Base-by-base conservation (phyloP, 2,797 vertebrate genomes). In the Alectoris magna region DNA sequence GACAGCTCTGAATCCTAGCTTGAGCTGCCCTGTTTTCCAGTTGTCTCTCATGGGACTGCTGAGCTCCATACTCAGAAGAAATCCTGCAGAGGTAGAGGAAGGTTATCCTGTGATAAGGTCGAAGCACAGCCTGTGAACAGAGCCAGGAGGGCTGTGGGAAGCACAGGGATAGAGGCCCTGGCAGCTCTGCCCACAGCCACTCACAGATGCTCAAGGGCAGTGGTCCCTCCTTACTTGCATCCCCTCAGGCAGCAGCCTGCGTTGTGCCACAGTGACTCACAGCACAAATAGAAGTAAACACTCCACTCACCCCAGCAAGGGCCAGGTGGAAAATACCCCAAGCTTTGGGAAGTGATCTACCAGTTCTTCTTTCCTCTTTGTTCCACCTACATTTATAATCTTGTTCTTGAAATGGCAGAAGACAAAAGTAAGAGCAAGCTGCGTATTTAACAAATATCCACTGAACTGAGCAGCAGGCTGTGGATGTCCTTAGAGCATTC, bases 401-500 rank as follows among this genome's bases (percentile, higher is more conserved):
- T 34, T 64, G 6, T 56, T 69, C 63, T 76, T 91, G 73, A 91
- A 93, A 76, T 13, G 18, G 11, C 67, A 93, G 39, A 82, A 71
- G 34, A 74, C 6, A 55, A 62, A 82, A 17, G 34, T 24, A 29
- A 58, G 38, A 39, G 85, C 38, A 74, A 84, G 84, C 5, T 60
- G 49, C 29, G 36, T 43, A 48, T 84, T 90, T 91, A 59, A 56
- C 51, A 88, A 80, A 90, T 55, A 68, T 76, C 60, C 4, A 3
- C 71, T 79, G 66, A 90, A 48, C 13, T 87, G 87, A 92, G 92
- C 91, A 58, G 44, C 29, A 19, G 49, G 29, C 43, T 76, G 62
- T 90, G 71, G 69, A 67, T 4, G 5, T 74, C 64, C 85, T 85
- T 72, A 88, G 87, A 88, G 55, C 59, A 49, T 77, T 94, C 91